A percentile compares a stretch with the other conserved stretches of the same genome.
Conservation (phyloP, 2,888 invertebrate species). For the Amphiduros pacificus region DNA sequence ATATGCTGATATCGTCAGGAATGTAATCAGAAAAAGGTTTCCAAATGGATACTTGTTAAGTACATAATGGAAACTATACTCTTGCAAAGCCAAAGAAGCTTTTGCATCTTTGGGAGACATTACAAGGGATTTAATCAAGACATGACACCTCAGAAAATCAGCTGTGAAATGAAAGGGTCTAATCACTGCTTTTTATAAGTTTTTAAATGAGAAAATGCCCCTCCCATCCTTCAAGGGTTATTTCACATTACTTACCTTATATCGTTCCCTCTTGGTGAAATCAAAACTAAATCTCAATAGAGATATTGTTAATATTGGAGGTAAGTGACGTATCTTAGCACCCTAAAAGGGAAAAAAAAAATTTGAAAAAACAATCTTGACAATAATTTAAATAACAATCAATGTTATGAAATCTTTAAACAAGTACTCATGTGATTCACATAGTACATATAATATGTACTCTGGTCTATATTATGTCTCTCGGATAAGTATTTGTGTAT, state of each 20-base stretch:
- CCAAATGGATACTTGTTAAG: no score
- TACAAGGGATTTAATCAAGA: no score
- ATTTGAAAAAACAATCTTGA: not conserved
- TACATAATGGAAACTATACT: no score
- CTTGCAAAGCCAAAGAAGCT: no score
- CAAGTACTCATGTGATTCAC: not conserved
- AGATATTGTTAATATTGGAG: constrained; percentile 58
- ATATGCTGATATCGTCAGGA: no score
- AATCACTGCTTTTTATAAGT: no score
- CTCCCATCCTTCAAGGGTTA: no score
- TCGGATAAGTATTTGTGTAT: not conserved
- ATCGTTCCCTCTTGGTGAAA: constrained; percentile 50
- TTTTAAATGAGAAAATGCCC: no score
- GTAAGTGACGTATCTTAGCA: constrained; percentile 52
- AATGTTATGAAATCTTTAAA: not conserved
- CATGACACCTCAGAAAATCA: no score
- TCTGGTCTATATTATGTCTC: not conserved
- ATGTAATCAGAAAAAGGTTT: no score
- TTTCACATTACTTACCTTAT: constrained; percentile 52
- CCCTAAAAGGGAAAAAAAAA: constrained; percentile 40
- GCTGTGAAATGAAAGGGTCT: no score
- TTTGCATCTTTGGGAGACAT: no score
- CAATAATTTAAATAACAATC: not conserved
- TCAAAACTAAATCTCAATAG: constrained; percentile 59
- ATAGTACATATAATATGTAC: not conserved